Conservation (phyloP, 2,888 invertebrate species). For the Molorchus minor region DNA sequence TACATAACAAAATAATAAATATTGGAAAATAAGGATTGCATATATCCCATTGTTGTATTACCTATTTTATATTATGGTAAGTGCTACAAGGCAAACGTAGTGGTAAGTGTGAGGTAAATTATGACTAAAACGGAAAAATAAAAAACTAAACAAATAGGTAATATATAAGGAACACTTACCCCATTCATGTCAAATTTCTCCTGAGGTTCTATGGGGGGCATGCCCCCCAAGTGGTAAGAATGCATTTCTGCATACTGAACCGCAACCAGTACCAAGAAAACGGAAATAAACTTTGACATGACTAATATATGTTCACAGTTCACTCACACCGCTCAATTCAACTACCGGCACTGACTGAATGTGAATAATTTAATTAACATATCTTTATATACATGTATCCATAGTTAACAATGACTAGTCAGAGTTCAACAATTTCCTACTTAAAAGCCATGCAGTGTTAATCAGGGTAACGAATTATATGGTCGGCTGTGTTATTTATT, state of each 20-base stretch:
- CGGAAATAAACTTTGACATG: slow-evolving; percentile 8
- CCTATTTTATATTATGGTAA: too few relatives aligned
- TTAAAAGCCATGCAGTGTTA: background rate
- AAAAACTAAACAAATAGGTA: background rate
- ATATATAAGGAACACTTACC: slow-evolving; percentile 64
- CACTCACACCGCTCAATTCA: background rate
- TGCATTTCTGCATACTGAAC: slow-evolving; percentile 60
- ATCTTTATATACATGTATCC: slow-evolving; percentile 9
- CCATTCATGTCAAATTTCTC: slow-evolving; percentile 77
- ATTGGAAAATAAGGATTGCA: too few relatives aligned
- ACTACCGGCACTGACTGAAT: too few relatives aligned
- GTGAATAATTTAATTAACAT: slow-evolving; percentile 16
- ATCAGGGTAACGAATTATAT: background rate
- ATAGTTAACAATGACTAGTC: slow-evolving; percentile 5
- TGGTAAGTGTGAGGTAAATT: too few relatives aligned
- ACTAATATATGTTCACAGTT: background rate
- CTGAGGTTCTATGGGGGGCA: slow-evolving; percentile 79
- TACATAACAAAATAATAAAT: too few relatives aligned
- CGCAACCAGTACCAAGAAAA: slow-evolving; percentile 29
- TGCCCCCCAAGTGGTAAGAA: slow-evolving; percentile 77
- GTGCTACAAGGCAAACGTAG: too few relatives aligned
- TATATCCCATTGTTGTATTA: too few relatives aligned
- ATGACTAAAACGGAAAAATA: background rate
- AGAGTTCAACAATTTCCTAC: background rate
- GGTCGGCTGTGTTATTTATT: background rate